Conservation (phyloP, 2,797 vertebrate species). For the Lepilemur ruficaudatus region DNA sequence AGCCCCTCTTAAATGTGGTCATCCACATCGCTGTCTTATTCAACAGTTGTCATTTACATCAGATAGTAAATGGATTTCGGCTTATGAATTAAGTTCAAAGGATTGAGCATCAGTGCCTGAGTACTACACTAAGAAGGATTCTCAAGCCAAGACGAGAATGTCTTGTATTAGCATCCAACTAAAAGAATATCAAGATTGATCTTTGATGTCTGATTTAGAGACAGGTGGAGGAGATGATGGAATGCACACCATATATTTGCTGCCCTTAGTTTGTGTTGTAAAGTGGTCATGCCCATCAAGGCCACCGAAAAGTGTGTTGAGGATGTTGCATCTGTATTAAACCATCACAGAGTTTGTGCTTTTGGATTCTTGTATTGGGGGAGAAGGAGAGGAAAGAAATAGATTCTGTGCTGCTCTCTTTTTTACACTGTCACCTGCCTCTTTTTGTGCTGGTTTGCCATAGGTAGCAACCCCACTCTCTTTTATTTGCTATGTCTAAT, state of each 20-base stretch:
- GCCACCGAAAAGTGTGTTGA: neutral
- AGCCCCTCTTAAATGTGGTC: neutral
- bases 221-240: neutral
- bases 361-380: neutral
- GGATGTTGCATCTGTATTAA: neutral
- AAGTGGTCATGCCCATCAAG: neutral
- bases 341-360: neutral
- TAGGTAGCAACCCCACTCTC: neutral
- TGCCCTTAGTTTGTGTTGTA: neutral
- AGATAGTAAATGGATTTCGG: neutral
- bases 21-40: neutral
- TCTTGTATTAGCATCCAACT: neutral
- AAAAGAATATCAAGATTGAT: neutral
- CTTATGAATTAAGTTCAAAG: neutral
- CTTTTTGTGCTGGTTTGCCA: neutral
- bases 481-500: neutral
- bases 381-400: neutral
- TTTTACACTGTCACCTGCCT: neutral
- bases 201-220: neutral
- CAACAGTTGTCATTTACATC: neutral
- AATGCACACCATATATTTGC: neutral
- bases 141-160: neutral
- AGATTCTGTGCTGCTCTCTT: neutral
- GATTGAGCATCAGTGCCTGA: neutral
- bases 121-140: neutral